phyloP scores from a whole-genome alignment of 2,888 invertebrate genomes.

The Clitarchus hookeri region DNA sequence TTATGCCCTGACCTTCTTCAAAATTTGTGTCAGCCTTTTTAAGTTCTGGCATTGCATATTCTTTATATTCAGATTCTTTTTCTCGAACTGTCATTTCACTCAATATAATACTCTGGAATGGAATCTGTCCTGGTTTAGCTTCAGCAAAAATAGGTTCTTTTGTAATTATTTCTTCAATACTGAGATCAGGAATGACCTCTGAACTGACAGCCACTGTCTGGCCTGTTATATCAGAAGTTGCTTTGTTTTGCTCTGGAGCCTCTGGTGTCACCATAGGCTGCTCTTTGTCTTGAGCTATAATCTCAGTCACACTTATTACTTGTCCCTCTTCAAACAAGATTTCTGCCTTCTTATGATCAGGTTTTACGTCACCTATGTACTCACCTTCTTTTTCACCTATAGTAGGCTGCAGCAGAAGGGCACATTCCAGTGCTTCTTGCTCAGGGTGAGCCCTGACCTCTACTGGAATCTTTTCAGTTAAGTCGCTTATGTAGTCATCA shows the following conservation, averaged over 20 bases:
- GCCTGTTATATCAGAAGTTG: constrained; percentile 59
- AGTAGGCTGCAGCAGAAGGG: constrained; percentile 60
- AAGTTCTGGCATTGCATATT: constrained; percentile 54
- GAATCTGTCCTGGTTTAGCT: constrained; percentile 57
- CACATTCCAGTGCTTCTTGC: constrained; percentile 60
- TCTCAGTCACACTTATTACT: constrained; percentile 62
- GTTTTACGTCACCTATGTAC: constrained; percentile 54
- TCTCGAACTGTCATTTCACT: constrained; percentile 63
- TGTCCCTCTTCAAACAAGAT: constrained; percentile 62
- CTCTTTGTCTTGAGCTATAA: constrained; percentile 56
- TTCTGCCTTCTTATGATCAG: constrained; percentile 60
- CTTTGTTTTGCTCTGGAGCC: constrained; percentile 56
- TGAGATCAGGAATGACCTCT: constrained; percentile 60
- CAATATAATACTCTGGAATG: constrained; percentile 62
- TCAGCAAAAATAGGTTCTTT: constrained; percentile 49
- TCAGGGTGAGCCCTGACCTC: constrained; percentile 59
- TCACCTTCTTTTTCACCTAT: constrained; percentile 60
- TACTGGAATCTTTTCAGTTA: constrained; percentile 54
- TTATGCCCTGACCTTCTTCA: constrained; percentile 47
- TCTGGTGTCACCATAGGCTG: constrained; percentile 54
- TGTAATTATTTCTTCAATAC: constrained; percentile 49
- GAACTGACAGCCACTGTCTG: constrained; percentile 63
- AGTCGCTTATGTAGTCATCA: constrained; percentile 56
- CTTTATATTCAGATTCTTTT: constrained; percentile 59
- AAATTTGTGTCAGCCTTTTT: constrained; percentile 56